A percentile compares a stretch with the other conserved stretches of the same genome.
phyloP scores from a whole-genome alignment of 2,113 vertebrate genomes.

The Vidua chalybeata region DNA sequence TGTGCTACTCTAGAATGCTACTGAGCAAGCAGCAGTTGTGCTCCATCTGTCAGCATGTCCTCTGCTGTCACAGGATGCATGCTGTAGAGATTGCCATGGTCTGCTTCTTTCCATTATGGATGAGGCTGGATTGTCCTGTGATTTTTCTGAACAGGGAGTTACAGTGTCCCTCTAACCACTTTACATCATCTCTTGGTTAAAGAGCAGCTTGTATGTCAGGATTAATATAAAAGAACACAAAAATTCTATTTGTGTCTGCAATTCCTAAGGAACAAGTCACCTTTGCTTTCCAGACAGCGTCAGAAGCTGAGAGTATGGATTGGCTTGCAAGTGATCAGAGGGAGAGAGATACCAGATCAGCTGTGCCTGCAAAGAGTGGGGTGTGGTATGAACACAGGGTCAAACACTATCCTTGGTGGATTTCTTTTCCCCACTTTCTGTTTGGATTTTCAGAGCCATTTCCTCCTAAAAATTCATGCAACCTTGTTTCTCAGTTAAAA shows the following conservation, averaged over 20 bases:
- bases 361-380: not conserved
- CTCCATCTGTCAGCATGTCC: not conserved
- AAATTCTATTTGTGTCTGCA: not conserved
- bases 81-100: not conserved
- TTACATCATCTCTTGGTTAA: not conserved
- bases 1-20: not conserved
- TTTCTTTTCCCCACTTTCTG: not conserved
- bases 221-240: not conserved
- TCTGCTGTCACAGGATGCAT: conserved; percentile 37
- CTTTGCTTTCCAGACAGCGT: not conserved
- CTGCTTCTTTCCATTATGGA: conserved; percentile 10
- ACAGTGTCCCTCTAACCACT: not conserved
- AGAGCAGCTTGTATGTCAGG: not conserved
- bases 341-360: not conserved
- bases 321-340: not conserved
- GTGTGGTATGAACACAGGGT: not conserved
- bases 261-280: not conserved
- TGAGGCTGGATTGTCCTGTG: not conserved
- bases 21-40: not conserved
- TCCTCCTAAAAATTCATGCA: not conserved
- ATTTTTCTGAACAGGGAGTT: not conserved
- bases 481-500: not conserved
- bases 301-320: not conserved
- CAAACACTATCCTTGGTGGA: not conserved
- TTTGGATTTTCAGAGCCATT: not conserved